These are phyloP conservation scores for Lasaia peninsularis DNA, from an alignment of 1,140 invertebrate species.

Conservation along the genomic window DNA sequence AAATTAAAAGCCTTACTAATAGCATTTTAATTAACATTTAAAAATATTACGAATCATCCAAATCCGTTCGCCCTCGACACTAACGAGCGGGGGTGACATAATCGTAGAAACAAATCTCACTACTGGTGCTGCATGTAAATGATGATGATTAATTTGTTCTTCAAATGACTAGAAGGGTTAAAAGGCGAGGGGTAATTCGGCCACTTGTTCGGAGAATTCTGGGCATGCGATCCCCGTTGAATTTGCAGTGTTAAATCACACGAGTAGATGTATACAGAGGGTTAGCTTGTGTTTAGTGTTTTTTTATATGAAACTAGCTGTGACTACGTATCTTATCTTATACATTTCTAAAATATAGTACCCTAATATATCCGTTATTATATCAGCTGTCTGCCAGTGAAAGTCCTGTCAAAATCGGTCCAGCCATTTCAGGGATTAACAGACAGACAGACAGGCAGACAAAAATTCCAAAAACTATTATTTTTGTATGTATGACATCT, in stretches of 20 bases:
- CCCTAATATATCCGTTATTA: no score
- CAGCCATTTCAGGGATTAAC: no score
- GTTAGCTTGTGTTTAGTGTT: no score
- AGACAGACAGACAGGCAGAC: no score
- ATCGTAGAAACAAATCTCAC: constrained; percentile 74
- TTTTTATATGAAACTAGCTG: no score
- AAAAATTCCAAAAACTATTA: no score
- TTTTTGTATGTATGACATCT: no score
- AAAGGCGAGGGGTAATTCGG: constrained; percentile 60
- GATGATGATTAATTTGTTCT: constrained; percentile 77
- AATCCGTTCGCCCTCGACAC: constrained; percentile 49
- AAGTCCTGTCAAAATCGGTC: no score
- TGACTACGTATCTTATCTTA: no score
- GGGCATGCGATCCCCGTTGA: constrained; percentile 44
- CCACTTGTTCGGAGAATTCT: constrained; percentile 56
- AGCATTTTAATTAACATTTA: constrained; percentile 41
- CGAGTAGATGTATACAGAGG: no score
- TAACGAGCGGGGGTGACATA: constrained; percentile 69
- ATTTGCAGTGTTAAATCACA: constrained; percentile 46
- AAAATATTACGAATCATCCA: constrained; percentile 62
- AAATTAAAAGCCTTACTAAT: background rate
- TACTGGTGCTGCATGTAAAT: constrained; percentile 72
- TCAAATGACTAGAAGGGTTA: constrained; percentile 75
- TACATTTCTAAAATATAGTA: no score
- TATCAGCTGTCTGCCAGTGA: no score